Conservation (phyloP, 2,888 invertebrate genomes). For the Eupithecia pulchellata region DNA sequence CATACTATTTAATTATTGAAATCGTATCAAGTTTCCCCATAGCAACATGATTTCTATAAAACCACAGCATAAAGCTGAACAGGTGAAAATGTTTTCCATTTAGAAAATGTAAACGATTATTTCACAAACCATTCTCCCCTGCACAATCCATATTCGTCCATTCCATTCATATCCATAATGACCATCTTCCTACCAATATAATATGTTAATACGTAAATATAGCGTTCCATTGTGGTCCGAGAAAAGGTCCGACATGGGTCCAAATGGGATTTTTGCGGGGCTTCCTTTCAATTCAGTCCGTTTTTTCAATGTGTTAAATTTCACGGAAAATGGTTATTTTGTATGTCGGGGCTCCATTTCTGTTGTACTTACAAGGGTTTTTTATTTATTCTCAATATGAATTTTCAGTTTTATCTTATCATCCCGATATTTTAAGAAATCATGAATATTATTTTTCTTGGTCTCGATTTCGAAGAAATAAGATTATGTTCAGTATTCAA, state of each 20-base stretch:
- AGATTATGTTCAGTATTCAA: not conserved
- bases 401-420: not conserved
- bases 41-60: not conserved
- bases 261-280: conserved; percentile 73
- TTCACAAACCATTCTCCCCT: conserved; percentile 62
- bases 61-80: conserved; percentile 3
- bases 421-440: not conserved
- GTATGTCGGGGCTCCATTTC: conserved; percentile 50
- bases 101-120: conserved; percentile 49
- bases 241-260: conserved; percentile 71
- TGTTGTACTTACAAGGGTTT: not conserved
- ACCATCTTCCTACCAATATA: conserved; percentile 69
- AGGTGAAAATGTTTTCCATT: conserved; percentile 30
- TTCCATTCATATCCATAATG: conserved; percentile 69
- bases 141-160: conserved; percentile 52
- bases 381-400: conserved; percentile 1
- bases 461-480: not conserved
- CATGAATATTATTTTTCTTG: not conserved
- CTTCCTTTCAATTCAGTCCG: conserved; percentile 51
- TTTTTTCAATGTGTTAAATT: conserved; percentile 79
- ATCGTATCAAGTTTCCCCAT: no score
- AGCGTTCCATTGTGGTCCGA: conserved; percentile 60
- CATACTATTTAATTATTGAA: no score
- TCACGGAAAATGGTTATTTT: conserved; percentile 77
- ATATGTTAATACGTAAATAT: conserved; percentile 69